Evolutionary conservation across 2,888 invertebrate species (phyloP).

Genomic region (Strigamia maritima): DNA sequence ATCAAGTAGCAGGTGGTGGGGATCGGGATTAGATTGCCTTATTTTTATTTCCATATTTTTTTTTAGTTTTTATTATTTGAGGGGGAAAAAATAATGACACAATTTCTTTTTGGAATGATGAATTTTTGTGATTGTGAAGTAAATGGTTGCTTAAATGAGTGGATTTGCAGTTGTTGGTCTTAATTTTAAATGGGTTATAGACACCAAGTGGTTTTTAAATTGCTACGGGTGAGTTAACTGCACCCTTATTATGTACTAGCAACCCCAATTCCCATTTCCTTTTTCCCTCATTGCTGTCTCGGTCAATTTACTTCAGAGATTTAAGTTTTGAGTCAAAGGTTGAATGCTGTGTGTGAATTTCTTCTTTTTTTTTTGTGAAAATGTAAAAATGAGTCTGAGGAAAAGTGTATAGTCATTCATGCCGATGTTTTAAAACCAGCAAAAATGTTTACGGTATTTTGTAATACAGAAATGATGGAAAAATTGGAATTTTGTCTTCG

Average conservation of each 20-base stretch:
- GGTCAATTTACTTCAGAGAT: neutral
- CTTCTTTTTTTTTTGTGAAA: slow-evolving; percentile 6
- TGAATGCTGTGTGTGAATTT: neutral
- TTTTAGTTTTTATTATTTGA: neutral
- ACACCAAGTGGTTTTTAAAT: neutral
- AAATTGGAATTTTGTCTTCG: no score
- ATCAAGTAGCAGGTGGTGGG: neutral
- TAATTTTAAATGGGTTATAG: slow-evolving; percentile 4
- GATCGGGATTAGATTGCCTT: neutral
- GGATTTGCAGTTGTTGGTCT: neutral
- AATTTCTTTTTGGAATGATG: neutral
- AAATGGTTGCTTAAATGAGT: neutral
- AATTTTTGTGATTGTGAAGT: neutral
- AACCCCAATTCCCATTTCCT: slow-evolving; percentile 4
- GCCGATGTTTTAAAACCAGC: no score
- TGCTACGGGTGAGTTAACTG: neutral
- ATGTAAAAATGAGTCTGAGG: no score
- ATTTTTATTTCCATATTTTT: neutral
- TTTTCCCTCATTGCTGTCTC: neutral
- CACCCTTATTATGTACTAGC: neutral
- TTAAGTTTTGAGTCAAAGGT: neutral
- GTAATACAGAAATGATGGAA: no score
- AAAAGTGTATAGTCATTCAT: no score
- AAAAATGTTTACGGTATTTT: no score
- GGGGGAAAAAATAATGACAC: no score